phyloP scores from a whole-genome alignment of 2,888 invertebrate genomes.

The Iselma pallidipennis region DNA sequence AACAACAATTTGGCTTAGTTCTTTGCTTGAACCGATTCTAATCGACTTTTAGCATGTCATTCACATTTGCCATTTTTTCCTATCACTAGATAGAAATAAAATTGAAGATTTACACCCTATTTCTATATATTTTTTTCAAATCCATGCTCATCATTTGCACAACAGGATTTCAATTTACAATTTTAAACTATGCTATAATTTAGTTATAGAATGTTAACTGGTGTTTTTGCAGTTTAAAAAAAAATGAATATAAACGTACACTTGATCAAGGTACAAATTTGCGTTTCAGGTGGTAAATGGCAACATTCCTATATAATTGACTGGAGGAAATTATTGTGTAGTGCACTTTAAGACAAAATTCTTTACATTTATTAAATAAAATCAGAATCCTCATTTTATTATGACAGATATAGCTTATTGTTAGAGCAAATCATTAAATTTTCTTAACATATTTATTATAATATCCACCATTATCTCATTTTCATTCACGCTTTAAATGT shows the following conservation, averaged over 20 bases:
- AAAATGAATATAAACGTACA: neutral
- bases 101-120: too few species aligned
- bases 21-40: neutral
- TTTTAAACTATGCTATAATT: too few species aligned
- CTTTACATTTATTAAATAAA: neutral
- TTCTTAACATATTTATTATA: neutral
- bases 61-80: too few species aligned
- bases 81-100: too few species aligned
- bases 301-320: neutral
- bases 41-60: neutral
- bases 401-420: too few species aligned
- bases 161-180: too few species aligned
- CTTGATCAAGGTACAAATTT: neutral
- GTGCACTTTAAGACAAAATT: neutral
- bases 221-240: too few species aligned
- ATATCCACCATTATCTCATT: neutral
- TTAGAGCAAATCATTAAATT: neutral
- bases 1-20: neutral
- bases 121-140: too few species aligned
- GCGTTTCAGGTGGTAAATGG: neutral
- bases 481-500: neutral
- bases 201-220: too few species aligned
- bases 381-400: neutral
- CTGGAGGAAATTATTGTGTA: neutral
- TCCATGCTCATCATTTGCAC: too few species aligned